Base-by-base conservation (phyloP, 2,113 vertebrate genomes). In the Zosterops lateralis region DNA sequence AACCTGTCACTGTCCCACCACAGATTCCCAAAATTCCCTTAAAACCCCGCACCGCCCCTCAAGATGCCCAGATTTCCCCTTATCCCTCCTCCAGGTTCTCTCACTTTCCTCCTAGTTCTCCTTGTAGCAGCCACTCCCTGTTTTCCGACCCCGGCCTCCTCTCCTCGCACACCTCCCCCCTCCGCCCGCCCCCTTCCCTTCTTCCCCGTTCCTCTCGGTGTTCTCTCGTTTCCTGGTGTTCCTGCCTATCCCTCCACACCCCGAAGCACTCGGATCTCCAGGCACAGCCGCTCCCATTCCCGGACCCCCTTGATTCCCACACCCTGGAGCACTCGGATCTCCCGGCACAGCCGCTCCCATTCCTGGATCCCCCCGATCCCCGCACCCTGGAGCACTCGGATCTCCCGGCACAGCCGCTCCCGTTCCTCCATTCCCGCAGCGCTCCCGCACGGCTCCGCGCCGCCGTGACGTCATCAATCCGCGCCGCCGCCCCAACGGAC, bases 11-110 rank as follows among this genome's bases (percentile, higher is more conserved):
- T 8, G 17, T 10, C 45, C 10, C 25, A 14, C 5, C 12, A 6
- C 14, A 36, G 4, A 51, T 38, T 32, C 56, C 32, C 47, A n/a
- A 60, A 51, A 60, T 53, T 45, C 64, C 72, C 11, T 31, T 36
- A 7, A 60, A 76, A 76, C 31, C 44, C 20, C 3, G 2, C 2
- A 2, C 15, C 3, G 0, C 8, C 3, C 2, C 21, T 9, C 21
- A 76, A 7, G 3, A 36, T 15, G 21, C 26, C 17, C 32, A 60
- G 3, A 51, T 68, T 50, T 32, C 17, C 21, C 17, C 9, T 53
- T 8, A 22, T 51, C 11, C 32, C 25, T 51, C 5, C 32, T 51
- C 71, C 36, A 51, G 14, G 3, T 32, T 14, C 17, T 21, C 26
- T 44, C 53, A 14, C 36, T 26, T 44, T 34, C 25, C 25, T 42